Evolutionary conservation across 2,888 invertebrate genomes (phyloP).

Genomic region (Sussaba pulchella): DNA sequence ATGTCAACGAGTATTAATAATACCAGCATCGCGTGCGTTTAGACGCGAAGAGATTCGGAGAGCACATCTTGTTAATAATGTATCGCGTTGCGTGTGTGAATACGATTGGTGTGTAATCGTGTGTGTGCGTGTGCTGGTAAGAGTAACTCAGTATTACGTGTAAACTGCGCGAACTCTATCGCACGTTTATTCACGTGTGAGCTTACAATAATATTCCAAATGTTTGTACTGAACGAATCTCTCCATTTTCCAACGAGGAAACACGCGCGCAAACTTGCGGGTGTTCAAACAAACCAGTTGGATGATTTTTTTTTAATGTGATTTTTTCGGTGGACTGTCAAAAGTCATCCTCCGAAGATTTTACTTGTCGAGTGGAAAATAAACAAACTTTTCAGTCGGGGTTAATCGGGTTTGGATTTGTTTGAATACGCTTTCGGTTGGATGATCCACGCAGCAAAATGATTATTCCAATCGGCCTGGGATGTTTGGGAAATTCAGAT

Average conservation of each 20-base stretch:
- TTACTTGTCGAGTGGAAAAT: too few species aligned
- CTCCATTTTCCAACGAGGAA: background rate
- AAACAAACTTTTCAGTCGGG: too few species aligned
- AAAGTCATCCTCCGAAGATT: too few species aligned
- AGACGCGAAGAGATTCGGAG: conserved; percentile 47
- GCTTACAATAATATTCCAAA: conserved; percentile 26
- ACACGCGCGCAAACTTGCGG: background rate
- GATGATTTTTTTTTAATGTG: conserved; percentile 2
- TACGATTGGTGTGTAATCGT: background rate
- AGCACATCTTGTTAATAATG: conserved; percentile 23
- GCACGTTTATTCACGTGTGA: conserved; percentile 34
- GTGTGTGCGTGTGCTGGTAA: conserved; percentile 10
- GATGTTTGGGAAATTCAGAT: too few species aligned
- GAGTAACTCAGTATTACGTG: background rate
- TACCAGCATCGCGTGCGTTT: conserved; percentile 39
- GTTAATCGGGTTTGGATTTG: too few species aligned
- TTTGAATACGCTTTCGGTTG: too few species aligned
- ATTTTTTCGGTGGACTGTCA: too few species aligned
- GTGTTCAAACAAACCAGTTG: conserved; percentile 4
- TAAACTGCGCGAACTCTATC: conserved; percentile 20
- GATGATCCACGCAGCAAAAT: too few species aligned
- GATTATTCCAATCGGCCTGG: too few species aligned
- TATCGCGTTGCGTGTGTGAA: too few species aligned
- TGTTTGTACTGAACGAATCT: conserved; percentile 32
- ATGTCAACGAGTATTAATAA: conserved; percentile 77